These are phyloP conservation scores for Clarias platycephalus DNA, from an alignment of 2,797 vertebrate species.

Conservation along the genomic window DNA sequence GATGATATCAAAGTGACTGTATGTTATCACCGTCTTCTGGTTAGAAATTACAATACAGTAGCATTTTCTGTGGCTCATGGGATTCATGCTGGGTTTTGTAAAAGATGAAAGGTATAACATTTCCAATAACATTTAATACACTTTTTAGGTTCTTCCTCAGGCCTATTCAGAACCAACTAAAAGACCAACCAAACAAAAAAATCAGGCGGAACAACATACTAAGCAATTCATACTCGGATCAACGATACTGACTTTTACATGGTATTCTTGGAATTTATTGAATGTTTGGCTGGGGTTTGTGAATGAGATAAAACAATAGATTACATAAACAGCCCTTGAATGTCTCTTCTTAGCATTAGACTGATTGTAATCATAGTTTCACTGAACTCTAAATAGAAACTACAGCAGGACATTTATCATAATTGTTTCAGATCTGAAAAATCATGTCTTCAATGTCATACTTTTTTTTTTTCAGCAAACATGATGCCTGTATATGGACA, in stretches of 20 bases:
- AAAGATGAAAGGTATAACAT: background rate
- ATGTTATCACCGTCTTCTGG: background rate
- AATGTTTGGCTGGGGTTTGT: constrained; percentile 30
- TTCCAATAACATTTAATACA: background rate
- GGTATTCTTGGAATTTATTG: constrained; percentile 50
- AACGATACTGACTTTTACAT: constrained; percentile 50
- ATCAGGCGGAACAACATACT: constrained; percentile 48
- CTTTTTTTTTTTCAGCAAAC: background rate
- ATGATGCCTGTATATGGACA: background rate
- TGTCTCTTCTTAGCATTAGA: constrained; percentile 9
- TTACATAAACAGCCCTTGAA: constrained; percentile 41
- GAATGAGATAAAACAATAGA: constrained; percentile 38
- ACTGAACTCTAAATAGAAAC: constrained; percentile 17
- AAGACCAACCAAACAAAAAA: constrained; percentile 47
- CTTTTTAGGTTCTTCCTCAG: background rate
- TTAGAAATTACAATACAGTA: background rate
- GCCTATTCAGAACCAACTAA: background rate
- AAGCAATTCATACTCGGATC: constrained; percentile 26
- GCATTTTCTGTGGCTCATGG: background rate
- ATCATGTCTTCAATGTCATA: constrained; percentile 1
- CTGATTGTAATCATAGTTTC: constrained; percentile 36
- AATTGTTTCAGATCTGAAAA: background rate
- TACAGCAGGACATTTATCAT: constrained; percentile 3
- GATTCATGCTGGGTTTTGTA: background rate
- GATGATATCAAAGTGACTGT: background rate